A percentile compares a stretch with the other conserved stretches of the same genome.
Evolutionary conservation across 2,797 vertebrate genomes (phyloP).

Genomic region (Protonibea diacanthus): DNA sequence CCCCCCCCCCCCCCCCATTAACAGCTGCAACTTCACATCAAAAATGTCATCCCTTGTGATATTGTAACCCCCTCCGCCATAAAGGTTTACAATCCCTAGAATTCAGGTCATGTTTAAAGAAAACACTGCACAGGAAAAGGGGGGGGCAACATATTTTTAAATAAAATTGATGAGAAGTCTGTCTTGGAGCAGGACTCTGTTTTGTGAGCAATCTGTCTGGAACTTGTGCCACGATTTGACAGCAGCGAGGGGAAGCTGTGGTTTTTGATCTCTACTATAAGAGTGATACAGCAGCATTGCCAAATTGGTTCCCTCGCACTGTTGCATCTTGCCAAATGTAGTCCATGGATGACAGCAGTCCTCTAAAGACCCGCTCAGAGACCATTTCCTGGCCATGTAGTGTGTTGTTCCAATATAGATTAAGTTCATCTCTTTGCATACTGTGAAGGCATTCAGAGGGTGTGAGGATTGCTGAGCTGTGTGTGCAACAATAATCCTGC

Average conservation of each 20-base stretch:
- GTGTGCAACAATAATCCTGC: background rate
- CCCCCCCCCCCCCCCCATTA: slow-evolving; percentile 34
- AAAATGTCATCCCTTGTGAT: slow-evolving; percentile 37
- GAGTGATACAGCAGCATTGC: slow-evolving; percentile 8
- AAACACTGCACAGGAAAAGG: slow-evolving; percentile 5
- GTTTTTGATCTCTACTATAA: slow-evolving; percentile 39
- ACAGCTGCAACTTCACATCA: slow-evolving; percentile 45
- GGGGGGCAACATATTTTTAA: background rate
- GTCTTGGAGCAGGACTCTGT: background rate
- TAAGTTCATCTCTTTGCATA: slow-evolving; percentile 9
- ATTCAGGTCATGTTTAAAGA: slow-evolving; percentile 49
- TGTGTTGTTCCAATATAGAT: slow-evolving; percentile 21
- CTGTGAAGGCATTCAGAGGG: background rate
- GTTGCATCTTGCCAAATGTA: slow-evolving; percentile 41
- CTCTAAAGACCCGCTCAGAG: slow-evolving; percentile 38
- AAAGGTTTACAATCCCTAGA: slow-evolving; percentile 54
- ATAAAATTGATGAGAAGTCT: slow-evolving; percentile 27
- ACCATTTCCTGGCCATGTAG: slow-evolving; percentile 22
- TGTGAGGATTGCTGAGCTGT: background rate
- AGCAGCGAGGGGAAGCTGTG: slow-evolving; percentile 32
- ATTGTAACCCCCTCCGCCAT: slow-evolving; percentile 31
- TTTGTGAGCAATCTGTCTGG: slow-evolving; percentile 35
- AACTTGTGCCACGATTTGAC: slow-evolving; percentile 26
- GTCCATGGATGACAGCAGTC: slow-evolving; percentile 41
- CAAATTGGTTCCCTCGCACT: slow-evolving; percentile 48